phyloP scores from a whole-genome alignment of 2,113 vertebrate species.

The Gallinago media region DNA sequence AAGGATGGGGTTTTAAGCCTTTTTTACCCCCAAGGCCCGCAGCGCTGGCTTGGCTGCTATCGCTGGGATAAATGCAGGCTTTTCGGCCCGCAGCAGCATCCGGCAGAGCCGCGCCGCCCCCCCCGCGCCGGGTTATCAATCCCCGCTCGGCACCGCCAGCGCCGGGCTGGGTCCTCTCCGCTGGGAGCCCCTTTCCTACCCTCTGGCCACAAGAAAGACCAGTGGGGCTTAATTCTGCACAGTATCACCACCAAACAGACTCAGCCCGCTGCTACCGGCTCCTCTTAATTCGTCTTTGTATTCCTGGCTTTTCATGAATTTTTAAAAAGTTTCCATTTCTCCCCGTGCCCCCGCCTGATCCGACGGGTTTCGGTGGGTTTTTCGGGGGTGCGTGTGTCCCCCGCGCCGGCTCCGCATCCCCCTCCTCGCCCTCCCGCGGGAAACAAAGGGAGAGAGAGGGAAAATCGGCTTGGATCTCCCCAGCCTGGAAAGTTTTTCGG shows the following conservation, averaged over 20 bases:
- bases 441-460: background rate
- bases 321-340: conserved; percentile 29
- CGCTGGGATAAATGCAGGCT: conserved; percentile 70
- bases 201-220: conserved; percentile 68
- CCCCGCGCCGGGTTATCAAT: conserved; percentile 69
- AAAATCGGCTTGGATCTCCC: background rate
- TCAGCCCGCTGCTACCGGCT: conserved; percentile 13
- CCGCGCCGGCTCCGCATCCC: background rate
- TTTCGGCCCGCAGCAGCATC: conserved; percentile 53
- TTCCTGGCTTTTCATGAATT: conserved; percentile 25
- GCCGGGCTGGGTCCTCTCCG: conserved; percentile 46
- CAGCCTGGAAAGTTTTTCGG: background rate
- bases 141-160: conserved; percentile 47
- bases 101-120: background rate
- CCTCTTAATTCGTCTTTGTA: conserved; percentile 50
- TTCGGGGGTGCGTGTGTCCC: fast-evolving
- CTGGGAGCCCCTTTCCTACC: conserved; percentile 68
- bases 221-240: conserved; percentile 63
- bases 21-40: conserved; percentile 60
- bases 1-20: conserved; percentile 67
- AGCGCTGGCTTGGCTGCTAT: conserved; percentile 69
- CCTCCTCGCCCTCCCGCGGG: background rate
- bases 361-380: background rate
- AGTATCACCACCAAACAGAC: conserved; percentile 75
- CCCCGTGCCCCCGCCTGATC: background rate